Evolutionary conservation across 2,888 invertebrate genomes (phyloP), one percentile per base, ranked within the genome.

Genomic region (Hymenopus coronatus): DNA sequence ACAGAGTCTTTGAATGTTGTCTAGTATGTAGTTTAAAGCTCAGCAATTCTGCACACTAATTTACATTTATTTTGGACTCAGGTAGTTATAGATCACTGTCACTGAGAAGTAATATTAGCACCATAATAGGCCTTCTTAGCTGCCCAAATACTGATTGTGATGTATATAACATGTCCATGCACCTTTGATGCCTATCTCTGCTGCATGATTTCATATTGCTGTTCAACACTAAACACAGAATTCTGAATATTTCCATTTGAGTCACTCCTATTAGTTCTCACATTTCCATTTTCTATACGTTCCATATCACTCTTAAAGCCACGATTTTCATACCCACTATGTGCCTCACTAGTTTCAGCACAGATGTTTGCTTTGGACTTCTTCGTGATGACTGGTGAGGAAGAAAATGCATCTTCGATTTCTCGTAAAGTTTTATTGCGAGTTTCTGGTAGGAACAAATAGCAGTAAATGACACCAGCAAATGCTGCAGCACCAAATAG

Each of bases 341-440:
- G 25, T 20, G 20, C 54, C 1, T 70, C 54, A 70, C 9, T 70
- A 70, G 54, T 70, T 70, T 70, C 54, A 25, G 54, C 54, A 25
- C 25, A 6, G 25, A 70, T 70, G 54, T 70, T 70, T 25, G 54
- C 54, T 70, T 70, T 70, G 54, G 2, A 70, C 54, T 70, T 70
- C 20, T 70, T 70, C 20, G 25, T 4, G 54, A 3, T 70, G 54
- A 6, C 54, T 4, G 15, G 54, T 6, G 54, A 70, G 20, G 54
- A 70, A 8, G 54, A 70, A 70, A 70, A 70, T 70, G 54, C 94
- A 90, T 93, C 94, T 93, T 96, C 96, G 25, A 97, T 96, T 91
- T 96, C 96, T 87, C 94, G 94, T 90, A 97, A 93, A 85, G 95
- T 95, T 91, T 95, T 96, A 20, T 96, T 96, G 91, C 96, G 95